phyloP scores from a whole-genome alignment of 2,797 vertebrate species.

The Microtus obscurus region DNA sequence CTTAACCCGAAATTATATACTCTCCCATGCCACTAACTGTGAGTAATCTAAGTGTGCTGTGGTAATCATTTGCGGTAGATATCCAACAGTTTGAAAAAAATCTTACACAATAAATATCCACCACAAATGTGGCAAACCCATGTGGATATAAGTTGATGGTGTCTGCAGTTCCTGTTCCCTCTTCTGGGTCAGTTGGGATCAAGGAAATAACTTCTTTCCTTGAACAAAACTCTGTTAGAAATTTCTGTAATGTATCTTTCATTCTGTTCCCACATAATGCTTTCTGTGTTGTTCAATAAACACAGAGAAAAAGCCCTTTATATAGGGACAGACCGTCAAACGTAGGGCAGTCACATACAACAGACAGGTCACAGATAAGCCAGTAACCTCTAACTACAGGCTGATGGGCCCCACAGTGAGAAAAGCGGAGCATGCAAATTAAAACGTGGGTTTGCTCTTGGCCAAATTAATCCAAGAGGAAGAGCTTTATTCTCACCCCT shows the following conservation, averaged over 20 bases:
- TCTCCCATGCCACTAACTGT: not conserved
- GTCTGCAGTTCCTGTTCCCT: not conserved
- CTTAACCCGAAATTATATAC: not conserved
- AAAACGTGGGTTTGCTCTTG: not conserved
- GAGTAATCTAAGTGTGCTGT: not conserved
- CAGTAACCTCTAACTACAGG: not conserved
- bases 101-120: not conserved
- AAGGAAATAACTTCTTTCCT: not conserved
- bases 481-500: no score
- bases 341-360: not conserved
- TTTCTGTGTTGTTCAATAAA: not conserved
- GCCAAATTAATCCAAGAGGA: not conserved
- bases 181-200: not conserved
- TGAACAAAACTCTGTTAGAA: not conserved
- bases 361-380: not conserved
- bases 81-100: not conserved
- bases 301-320: not conserved
- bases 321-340: not conserved
- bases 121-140: not conserved
- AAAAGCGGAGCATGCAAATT: not conserved
- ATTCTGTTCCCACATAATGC: not conserved
- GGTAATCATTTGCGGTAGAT: not conserved
- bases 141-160: not conserved
- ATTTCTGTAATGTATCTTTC: not conserved
- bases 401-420: not conserved